These are phyloP conservation scores for Bombus superbus DNA, from an alignment of 1,140 invertebrate genomes.

Conservation along the genomic window DNA sequence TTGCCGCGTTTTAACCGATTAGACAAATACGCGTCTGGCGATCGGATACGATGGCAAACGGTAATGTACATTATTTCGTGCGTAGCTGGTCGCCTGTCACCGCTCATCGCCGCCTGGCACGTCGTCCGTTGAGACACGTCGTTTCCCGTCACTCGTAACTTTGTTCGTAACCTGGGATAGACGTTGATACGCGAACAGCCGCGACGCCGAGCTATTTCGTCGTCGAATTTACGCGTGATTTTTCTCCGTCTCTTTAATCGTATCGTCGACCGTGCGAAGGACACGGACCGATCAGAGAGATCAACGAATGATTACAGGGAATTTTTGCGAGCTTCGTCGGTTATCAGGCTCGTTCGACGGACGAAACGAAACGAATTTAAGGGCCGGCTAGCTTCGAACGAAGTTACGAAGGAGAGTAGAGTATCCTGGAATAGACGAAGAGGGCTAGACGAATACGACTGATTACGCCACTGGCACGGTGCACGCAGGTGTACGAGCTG, in stretches of 20 bases:
- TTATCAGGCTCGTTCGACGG: not conserved
- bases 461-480: slow-evolving; percentile 41
- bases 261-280: not conserved
- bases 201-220: not conserved
- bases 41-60: not conserved
- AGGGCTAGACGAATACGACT: not conserved
- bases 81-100: not conserved
- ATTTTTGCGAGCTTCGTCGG: not conserved
- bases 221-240: not conserved
- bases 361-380: not conserved
- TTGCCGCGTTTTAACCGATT: slow-evolving; percentile 9
- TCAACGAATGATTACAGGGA: not conserved
- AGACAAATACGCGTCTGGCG: slow-evolving; percentile 9
- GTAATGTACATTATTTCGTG: slow-evolving; percentile 20
- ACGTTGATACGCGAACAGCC: not conserved
- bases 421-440: not conserved
- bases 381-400: not conserved
- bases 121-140: not conserved
- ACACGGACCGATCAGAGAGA: too few relatives aligned
- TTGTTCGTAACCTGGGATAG: not conserved
- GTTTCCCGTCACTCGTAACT: not conserved
- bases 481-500: slow-evolving; percentile 46
- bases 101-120: not conserved
- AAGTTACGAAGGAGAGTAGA: not conserved
- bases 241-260: not conserved